Evolutionary conservation across 2,888 invertebrate genomes (phyloP), one percentile per base, ranked within the genome.

Genomic region (Coremacera marginata): DNA sequence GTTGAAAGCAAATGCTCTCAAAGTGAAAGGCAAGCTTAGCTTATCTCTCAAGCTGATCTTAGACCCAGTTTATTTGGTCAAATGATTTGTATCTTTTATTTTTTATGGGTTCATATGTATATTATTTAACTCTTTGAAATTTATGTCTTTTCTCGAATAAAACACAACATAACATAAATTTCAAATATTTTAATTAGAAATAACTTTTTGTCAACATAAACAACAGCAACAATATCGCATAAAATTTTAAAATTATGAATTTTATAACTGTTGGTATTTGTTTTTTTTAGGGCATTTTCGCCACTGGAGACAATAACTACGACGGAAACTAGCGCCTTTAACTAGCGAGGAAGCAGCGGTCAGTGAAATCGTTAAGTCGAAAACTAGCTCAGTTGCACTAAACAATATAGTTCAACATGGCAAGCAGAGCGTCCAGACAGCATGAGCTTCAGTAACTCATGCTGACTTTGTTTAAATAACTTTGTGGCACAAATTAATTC

Each of bases 381-480:
- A 60, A 60, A 60, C 25, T 60, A 60, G 60, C 27, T 60, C 60
- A 60, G 5, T 27, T 60, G 27, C 27, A 25, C 11, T 0, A 25
- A 60, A 60, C 25, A 60, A 27, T n/a, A 22, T 22, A 19, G 19
- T 55, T 55, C 22, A 22, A 1, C 22, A 55, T 3, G 19, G 11
- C 60, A 60, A 25, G n/a, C 60, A 3, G 3, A 44, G 19, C 63
- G 19, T 27, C 63, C 37, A 65, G 70, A 70, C 52, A 27, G 51
- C 70, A 22, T 31, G 31, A 14, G 70, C 5, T 70, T 34, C 27
- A 5, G 31, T 16, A 70, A n/a, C 70, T 70, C 70, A 27, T 25
- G 70, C 70, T 70, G 70, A 70, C n/a, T 70, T 70, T 70, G 49
- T 67, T 34, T 19, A 49, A 44, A 67, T 44, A 37, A 60, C 37